phyloP scores from a whole-genome alignment of 64 coral and sea anemone genomes.

The Montipora efflorescens region DNA sequence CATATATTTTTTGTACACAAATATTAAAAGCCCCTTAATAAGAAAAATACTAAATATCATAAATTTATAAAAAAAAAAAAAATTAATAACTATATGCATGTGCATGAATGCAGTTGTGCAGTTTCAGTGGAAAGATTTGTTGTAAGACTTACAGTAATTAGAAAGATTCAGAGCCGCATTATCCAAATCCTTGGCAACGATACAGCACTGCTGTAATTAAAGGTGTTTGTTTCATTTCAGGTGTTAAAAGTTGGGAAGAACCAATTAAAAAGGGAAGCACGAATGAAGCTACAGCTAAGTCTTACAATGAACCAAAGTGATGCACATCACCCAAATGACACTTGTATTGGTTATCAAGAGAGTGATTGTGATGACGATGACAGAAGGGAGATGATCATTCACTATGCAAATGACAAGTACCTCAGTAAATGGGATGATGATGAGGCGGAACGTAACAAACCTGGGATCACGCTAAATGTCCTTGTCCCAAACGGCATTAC shows the following conservation, averaged over 20 bases:
- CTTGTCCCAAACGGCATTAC: background rate
- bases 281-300: background rate
- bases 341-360: background rate
- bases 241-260: background rate
- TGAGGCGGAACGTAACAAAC: constrained; percentile 3
- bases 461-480: background rate
- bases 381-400: constrained; percentile 76
- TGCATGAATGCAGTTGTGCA: too few species aligned
- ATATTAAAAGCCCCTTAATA: too few species aligned
- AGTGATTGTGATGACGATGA: constrained; percentile 73
- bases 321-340: too few species aligned
- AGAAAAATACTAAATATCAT: too few species aligned
- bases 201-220: too few species aligned
- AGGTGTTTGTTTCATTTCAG: background rate
- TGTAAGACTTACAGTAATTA: too few species aligned
- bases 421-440: constrained; percentile 80
- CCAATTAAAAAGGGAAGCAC: background rate
- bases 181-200: too few species aligned
- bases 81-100: too few species aligned
- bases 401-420: constrained; percentile 90
- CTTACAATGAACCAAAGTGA: constrained; percentile 28
- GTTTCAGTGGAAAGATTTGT: too few species aligned
- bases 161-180: too few species aligned
- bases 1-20: too few species aligned
- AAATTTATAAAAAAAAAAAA: too few species aligned